Base-by-base conservation (phyloP, 2,888 invertebrate genomes). In the Cryptosula pallasiana region DNA sequence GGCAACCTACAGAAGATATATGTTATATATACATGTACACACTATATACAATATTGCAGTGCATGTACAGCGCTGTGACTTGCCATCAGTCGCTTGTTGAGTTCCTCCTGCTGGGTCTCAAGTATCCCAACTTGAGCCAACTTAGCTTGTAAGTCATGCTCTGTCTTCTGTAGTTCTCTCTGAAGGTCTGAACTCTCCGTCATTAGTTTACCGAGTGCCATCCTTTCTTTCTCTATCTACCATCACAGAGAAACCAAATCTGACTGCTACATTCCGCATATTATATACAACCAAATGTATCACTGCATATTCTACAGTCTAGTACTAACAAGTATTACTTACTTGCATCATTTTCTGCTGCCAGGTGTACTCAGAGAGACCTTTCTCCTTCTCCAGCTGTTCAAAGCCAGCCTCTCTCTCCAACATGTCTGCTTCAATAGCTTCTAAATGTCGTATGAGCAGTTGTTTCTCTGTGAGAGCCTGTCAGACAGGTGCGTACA, bases 371-470 rank as follows among this genome's bases (percentile, higher is more conserved):
- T 84, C 83, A 9, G 81, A 78, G 58, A 80, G 77, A 36, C 81
- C 79, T 73, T 82, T 79, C 75, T 85, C 83, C 36, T 81, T 78
- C 74, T 85, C 81, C 55, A 86, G 80, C 75, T 85, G 84, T 69
- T 82, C 80, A 74, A 86, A 83, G 3, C 84, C 80, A 0, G 86
- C 83, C 76, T 87, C 86, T 2, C 86, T 77, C 71, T 86, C 86
- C 78, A 86, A 78, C 84, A 87, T 86, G 73, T 86, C 86, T n/a
- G 83, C 81, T 77, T 86, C 84, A 71, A 87, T 86, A 9, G 80
- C 79, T 76, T 87, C 86, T 73, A 87, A 75, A 75, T 86, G 86
- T 55, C 82, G 80, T 72, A 86, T 83, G 45, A 87, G 78, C 27
- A 79, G 75, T 75, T 86, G 85, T 76, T 87, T 87, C 73, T 87